Base-by-base conservation (phyloP, 2,113 vertebrate species). In the Hyperopisus bebe region DNA sequence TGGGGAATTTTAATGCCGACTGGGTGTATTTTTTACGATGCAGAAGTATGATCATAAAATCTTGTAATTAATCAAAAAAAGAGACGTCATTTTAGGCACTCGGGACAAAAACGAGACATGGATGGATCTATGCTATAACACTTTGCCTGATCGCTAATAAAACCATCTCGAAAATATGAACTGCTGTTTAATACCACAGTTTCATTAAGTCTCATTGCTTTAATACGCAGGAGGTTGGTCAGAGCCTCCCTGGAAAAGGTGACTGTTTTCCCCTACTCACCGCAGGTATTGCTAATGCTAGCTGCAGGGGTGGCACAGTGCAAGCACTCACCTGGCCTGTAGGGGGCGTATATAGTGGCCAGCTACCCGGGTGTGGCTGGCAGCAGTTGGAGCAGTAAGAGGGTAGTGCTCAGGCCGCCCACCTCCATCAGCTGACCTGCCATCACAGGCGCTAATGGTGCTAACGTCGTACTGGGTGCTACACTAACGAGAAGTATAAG, bases 121-220 rank as follows among this genome's bases (percentile, higher is more conserved):
- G 55, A 27, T 39, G 42, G 35, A 50, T 42, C 15, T 47, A 15
- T 50, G 44, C 21, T 85, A 90, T 42, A 90, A 51, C 47, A 51
- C 55, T 27, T 24, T 74, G 84, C 31, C 80, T 35, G 47, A 90
- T 74, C 19, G 24, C 31, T 24, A 39, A 86, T 86, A 90, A 87
- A 55, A 50, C 5, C 89, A 85, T 89, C 10, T 21, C 35, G 35
- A 89, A 66, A 66, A 42, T 55, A 53, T 84, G 80, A 89, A 85
- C 70, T 84, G 66, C 58, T n/a, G 87, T 74, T 85, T 44, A 88
- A 27, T 87, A 90, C 93, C 92, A 93, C 92, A 94, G 93, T 92
- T 92, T 93, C 90, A 91, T 92, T 89, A 88, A 91, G 92, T 94
- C 91, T 94, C 91, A 91, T 92, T 92, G 90, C 86, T 92, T 91